A percentile compares a stretch with the other conserved stretches of the same genome.
Evolutionary conservation across 2,888 invertebrate genomes (phyloP).

Genomic region (Amaurobius ferox): DNA sequence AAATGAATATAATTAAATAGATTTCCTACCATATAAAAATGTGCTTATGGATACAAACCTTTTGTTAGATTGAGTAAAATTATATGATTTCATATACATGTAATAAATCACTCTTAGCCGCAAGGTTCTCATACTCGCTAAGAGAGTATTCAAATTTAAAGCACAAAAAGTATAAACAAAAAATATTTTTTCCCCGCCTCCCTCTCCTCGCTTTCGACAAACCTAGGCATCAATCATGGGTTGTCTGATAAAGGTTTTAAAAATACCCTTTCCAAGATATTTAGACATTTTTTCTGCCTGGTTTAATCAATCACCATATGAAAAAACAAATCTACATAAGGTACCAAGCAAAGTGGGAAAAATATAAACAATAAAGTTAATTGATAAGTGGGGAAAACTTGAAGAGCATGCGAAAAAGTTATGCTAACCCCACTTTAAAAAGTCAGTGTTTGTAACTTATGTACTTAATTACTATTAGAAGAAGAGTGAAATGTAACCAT

Average conservation of each 20-base stretch:
- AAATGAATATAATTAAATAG: too few relatives aligned
- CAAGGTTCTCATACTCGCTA: background rate
- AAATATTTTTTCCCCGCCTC: background rate
- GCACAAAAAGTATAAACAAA: background rate
- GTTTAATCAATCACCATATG: constrained; percentile 58
- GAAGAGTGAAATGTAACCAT: too few relatives aligned
- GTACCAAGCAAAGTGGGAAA: background rate
- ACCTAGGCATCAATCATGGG: constrained; percentile 50
- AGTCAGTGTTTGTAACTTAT: too few relatives aligned
- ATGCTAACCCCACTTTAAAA: background rate
- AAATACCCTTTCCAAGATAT: constrained; percentile 44
- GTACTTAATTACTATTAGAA: too few relatives aligned
- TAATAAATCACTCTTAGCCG: background rate
- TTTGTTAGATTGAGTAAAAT: too few relatives aligned
- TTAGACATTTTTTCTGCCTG: constrained; percentile 11
- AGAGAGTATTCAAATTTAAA: background rate
- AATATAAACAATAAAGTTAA: background rate
- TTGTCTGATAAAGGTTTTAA: constrained; percentile 18
- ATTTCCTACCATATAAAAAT: too few relatives aligned
- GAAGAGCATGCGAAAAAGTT: too few relatives aligned
- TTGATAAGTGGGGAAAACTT: background rate
- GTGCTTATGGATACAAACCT: too few relatives aligned
- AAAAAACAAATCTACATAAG: background rate
- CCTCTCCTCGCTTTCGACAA: constrained; percentile 25
- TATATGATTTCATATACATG: too few relatives aligned